These are phyloP conservation scores for Melitaea athalia DNA, from an alignment of 2,888 invertebrate species.

Conservation along the genomic window DNA sequence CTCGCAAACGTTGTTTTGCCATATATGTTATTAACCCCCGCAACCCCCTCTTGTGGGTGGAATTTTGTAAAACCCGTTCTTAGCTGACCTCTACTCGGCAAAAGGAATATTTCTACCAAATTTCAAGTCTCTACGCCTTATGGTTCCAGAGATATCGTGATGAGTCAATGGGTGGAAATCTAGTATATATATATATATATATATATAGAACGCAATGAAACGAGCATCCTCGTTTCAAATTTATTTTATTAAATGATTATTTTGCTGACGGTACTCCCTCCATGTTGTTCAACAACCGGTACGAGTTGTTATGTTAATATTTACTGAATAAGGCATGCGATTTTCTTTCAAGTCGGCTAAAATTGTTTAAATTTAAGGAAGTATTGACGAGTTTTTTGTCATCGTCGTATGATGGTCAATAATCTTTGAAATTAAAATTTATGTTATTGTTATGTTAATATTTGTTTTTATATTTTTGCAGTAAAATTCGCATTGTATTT, in stretches of 20 bases:
- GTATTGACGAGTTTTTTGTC: conserved; percentile 6
- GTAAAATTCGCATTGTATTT: background rate
- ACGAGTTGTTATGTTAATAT: conserved; percentile 27
- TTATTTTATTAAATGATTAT: background rate
- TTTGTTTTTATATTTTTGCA: background rate
- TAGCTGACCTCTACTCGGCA: too few species aligned
- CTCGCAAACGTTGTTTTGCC: too few species aligned
- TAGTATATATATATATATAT: too few species aligned
- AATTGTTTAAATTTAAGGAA: conserved; percentile 7
- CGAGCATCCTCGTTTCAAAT: too few species aligned
- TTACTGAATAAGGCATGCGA: conserved; percentile 29
- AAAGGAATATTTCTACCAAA: too few species aligned
- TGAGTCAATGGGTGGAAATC: too few species aligned
- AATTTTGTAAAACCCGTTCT: too few species aligned
- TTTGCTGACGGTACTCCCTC: conserved; percentile 17
- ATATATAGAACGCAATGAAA: too few species aligned
- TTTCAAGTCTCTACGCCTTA: too few species aligned
- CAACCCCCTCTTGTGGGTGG: too few species aligned
- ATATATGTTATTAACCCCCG: too few species aligned
- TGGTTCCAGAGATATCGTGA: too few species aligned
- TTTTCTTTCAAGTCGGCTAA: conserved; percentile 29
- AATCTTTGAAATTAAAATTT: background rate
- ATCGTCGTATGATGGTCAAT: background rate
- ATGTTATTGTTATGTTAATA: background rate
- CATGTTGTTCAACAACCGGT: conserved; percentile 24